Evolutionary conservation across 2,888 invertebrate genomes (phyloP).

Genomic region (Agrilus mali): DNA sequence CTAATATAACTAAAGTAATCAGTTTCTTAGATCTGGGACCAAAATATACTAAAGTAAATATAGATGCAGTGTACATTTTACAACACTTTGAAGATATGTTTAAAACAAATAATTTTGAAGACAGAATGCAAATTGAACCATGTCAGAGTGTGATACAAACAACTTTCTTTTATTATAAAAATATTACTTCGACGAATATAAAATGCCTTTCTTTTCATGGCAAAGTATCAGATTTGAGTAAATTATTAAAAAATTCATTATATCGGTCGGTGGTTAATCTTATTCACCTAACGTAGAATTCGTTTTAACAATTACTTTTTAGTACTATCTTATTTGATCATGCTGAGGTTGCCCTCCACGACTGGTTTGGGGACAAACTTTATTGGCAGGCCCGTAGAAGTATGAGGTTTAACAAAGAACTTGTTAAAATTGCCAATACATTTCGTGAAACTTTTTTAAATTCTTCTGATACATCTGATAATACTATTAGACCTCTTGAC

Average conservation of each 20-base stretch:
- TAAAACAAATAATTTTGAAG: constrained; percentile 64
- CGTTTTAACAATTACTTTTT: constrained; percentile 24
- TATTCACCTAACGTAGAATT: background rate
- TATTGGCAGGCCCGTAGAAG: constrained; percentile 86
- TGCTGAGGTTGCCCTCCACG: constrained; percentile 79
- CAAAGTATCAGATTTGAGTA: constrained; percentile 47
- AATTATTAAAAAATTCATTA: constrained; percentile 40
- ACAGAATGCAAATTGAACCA: constrained; percentile 58
- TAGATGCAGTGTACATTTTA: constrained; percentile 70
- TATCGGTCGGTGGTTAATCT: no score
- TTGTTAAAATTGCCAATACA: constrained; percentile 52
- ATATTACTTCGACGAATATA: constrained; percentile 50
- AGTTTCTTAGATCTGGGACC: constrained; percentile 32
- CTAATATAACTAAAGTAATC: background rate
- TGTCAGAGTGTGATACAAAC: constrained; percentile 36
- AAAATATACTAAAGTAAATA: constrained; percentile 32
- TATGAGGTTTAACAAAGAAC: constrained; percentile 70
- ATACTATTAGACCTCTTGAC: constrained; percentile 42
- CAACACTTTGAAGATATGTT: constrained; percentile 81
- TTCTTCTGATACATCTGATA: constrained; percentile 47
- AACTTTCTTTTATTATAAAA: constrained; percentile 60
- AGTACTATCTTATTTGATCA: constrained; percentile 58
- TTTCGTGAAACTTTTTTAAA: constrained; percentile 52
- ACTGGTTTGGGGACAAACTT: constrained; percentile 65
- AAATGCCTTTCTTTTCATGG: constrained; percentile 80